phyloP scores from a whole-genome alignment of 2,113 vertebrate species.

The Halcyon senegalensis region DNA sequence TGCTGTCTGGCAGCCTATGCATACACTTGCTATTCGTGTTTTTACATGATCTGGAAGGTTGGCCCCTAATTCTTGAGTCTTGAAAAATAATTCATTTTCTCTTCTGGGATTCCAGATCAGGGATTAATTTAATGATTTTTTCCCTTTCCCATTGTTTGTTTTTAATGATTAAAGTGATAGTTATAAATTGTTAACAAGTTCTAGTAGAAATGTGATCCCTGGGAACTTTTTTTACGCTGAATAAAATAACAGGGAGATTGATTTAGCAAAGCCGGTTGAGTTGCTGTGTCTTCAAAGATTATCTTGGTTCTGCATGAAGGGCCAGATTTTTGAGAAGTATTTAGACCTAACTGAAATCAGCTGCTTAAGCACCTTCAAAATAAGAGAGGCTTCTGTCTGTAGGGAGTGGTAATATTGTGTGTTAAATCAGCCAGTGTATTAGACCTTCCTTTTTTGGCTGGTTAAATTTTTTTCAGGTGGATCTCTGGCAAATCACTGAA shows the following conservation, averaged over 20 bases:
- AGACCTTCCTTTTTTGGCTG: neutral
- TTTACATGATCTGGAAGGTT: neutral
- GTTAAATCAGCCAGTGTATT: neutral
- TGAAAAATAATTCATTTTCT: constrained; percentile 4
- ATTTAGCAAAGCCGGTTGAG: neutral
- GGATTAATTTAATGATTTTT: constrained; percentile 45
- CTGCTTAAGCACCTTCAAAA: constrained; percentile 42
- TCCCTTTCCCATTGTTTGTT: constrained; percentile 23
- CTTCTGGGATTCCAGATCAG: neutral
- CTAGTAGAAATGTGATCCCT: constrained; percentile 17
- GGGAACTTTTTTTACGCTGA: neutral
- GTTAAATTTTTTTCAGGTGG: neutral
- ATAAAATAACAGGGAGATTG: neutral
- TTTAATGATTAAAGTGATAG: constrained; percentile 50
- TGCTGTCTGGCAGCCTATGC: neutral
- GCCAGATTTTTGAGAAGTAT: neutral
- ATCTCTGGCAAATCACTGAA: neutral
- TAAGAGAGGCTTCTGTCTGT: constrained; percentile 14
- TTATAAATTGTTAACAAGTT: constrained; percentile 67
- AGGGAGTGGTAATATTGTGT: constrained; percentile 26
- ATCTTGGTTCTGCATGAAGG: constrained; percentile 21
- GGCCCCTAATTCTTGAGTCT: neutral
- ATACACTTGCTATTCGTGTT: rapidly evolving
- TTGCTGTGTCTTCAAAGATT: constrained; percentile 38
- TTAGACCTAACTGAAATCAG: neutral